Evolutionary conservation across 2,113 vertebrate species (phyloP).

Genomic region (Centropristis striata): DNA sequence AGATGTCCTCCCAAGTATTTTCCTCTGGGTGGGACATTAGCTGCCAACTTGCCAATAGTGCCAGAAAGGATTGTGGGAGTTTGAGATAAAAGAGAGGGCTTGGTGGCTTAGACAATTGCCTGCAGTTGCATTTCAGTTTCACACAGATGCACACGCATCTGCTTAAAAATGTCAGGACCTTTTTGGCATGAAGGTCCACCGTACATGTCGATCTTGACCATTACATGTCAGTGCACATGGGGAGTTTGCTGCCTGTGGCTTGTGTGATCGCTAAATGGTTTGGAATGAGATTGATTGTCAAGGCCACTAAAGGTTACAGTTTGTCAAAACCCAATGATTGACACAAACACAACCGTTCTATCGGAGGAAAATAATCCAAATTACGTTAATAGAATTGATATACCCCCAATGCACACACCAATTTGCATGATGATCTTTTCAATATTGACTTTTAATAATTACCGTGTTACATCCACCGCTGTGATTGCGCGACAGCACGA

Average conservation of each 20-base stretch:
- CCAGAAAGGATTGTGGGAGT: conserved; percentile 20
- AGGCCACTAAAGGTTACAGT: conserved; percentile 1
- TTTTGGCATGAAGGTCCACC: neutral
- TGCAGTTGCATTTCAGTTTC: neutral
- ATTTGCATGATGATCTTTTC: conserved; percentile 69
- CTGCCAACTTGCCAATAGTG: conserved; percentile 28
- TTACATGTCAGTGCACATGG: conserved; percentile 1
- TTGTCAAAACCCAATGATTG: conserved; percentile 13
- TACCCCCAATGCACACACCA: conserved; percentile 28
- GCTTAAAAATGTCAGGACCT: conserved; percentile 9
- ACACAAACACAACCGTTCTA: neutral
- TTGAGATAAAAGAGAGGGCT: conserved; percentile 7
- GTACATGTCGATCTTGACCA: neutral
- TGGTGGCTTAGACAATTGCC: neutral
- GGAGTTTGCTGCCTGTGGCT: neutral
- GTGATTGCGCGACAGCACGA: conserved; percentile 50
- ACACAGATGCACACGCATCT: neutral
- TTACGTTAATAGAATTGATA: conserved; percentile 37
- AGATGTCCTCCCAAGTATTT: conserved; percentile 53
- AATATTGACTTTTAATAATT: conserved; percentile 76
- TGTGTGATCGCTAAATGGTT: conserved; percentile 40
- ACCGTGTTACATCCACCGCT: conserved; percentile 53
- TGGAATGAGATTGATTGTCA: conserved; percentile 21
- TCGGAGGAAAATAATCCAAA: neutral
- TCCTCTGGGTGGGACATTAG: conserved; percentile 53